These are phyloP conservation scores for Polymixis flavicincta DNA, from an alignment of 2,888 invertebrate species.

Conservation along the genomic window DNA sequence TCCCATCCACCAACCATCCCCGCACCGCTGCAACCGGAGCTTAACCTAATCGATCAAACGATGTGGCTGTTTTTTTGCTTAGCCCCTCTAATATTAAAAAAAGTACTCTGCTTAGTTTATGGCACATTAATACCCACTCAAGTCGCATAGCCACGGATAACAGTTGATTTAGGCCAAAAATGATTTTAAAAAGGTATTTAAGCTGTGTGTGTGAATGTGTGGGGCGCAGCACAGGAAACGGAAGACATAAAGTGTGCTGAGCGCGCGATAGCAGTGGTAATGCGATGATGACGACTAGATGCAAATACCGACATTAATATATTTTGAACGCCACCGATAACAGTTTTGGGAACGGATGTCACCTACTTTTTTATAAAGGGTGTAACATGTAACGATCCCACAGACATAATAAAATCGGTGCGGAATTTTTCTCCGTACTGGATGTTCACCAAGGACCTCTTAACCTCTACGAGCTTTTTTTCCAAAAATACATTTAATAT, in stretches of 20 bases:
- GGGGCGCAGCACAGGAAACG: constrained; percentile 58
- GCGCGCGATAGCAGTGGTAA: constrained; percentile 63
- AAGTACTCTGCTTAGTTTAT: constrained; percentile 18
- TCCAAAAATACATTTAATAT: too few species aligned
- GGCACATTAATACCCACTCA: constrained; percentile 25
- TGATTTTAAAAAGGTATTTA: constrained; percentile 68
- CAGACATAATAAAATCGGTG: too few species aligned
- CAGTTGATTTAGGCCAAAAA: constrained; percentile 62
- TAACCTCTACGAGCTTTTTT: too few species aligned
- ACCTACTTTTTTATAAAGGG: constrained; percentile 20
- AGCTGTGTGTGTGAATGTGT: constrained; percentile 58
- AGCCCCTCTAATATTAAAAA: constrained; percentile 13
- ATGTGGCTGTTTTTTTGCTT: too few species aligned
- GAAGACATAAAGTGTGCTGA: constrained; percentile 66
- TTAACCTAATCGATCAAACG: too few species aligned
- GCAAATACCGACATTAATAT: constrained; percentile 62
- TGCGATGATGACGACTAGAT: constrained; percentile 68
- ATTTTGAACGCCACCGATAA: constrained; percentile 61
- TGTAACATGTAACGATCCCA: not conserved
- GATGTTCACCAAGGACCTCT: too few species aligned
- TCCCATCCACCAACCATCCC: too few species aligned
- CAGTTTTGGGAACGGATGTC: constrained; percentile 40
- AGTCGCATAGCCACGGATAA: constrained; percentile 43
- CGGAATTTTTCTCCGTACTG: not conserved
- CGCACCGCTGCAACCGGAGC: too few species aligned